phyloP scores from a whole-genome alignment of 2,888 invertebrate species.

The Limnephilus rhombicus region DNA sequence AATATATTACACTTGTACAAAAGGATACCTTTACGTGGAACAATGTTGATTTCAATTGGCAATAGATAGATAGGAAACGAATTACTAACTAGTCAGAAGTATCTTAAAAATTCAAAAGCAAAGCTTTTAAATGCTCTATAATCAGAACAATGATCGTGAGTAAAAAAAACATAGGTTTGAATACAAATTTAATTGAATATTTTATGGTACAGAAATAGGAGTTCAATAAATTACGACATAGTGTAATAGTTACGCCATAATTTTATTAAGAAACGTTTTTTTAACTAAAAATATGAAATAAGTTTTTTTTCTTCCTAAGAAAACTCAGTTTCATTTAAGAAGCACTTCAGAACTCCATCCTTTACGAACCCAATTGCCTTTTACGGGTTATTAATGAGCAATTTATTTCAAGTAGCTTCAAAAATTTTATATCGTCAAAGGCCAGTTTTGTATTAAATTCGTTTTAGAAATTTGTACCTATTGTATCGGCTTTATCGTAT shows the following conservation, averaged over 20 bases:
- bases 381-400: neutral
- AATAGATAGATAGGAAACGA: no score
- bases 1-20: no score
- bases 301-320: neutral
- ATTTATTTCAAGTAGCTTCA: neutral
- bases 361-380: neutral
- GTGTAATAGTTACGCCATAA: neutral
- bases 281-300: no score
- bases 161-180: no score
- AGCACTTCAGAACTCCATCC: neutral
- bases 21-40: no score
- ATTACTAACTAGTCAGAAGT: no score
- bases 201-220: neutral
- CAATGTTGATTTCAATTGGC: no score
- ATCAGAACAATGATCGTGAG: neutral
- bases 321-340: neutral
- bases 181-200: neutral
- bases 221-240: neutral
- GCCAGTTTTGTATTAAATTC: neutral
- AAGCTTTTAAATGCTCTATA: neutral
- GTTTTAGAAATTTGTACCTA: neutral
- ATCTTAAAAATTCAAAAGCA: neutral
- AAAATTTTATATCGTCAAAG: neutral
- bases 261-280: neutral
- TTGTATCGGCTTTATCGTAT: neutral